Evolutionary conservation across 2,113 vertebrate species (phyloP).

Genomic region (Neotoma lepida): DNA sequence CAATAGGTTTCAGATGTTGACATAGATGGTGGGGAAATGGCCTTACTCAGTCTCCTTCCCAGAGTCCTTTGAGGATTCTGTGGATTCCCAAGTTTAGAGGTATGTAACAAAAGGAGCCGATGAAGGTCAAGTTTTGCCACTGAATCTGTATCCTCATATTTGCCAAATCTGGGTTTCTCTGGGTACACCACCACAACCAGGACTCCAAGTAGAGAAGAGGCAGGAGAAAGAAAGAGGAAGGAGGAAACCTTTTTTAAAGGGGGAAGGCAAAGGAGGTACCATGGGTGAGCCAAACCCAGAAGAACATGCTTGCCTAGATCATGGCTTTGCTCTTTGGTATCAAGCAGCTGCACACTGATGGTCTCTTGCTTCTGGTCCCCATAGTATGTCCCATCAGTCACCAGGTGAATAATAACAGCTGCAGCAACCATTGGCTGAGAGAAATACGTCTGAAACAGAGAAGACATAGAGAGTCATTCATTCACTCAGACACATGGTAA

Average conservation of each 20-base stretch:
- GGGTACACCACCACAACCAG: not conserved
- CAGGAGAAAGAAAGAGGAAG: not conserved
- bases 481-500: accelerated
- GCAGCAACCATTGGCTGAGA: conserved; percentile 97
- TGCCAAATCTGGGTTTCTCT: not conserved
- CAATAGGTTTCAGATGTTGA: not conserved
- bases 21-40: not conserved
- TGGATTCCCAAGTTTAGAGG: not conserved
- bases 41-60: not conserved
- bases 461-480: conserved; percentile 30
- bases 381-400: conserved; percentile 94
- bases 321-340: conserved; percentile 94
- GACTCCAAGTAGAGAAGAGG: not conserved
- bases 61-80: not conserved
- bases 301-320: conserved; percentile 89
- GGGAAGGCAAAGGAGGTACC: not conserved
- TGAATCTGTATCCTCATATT: not conserved
- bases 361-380: conserved; percentile 95
- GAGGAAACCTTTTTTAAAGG: not conserved
- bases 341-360: conserved; percentile 94
- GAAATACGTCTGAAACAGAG: conserved; percentile 90
- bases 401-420: conserved; percentile 95
- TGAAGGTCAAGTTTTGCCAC: not conserved
- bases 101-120: accelerated
- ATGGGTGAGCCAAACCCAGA: not conserved